Base-by-base conservation (phyloP, 92 coral and sea anemone species). In the Heteractis magnifica region DNA sequence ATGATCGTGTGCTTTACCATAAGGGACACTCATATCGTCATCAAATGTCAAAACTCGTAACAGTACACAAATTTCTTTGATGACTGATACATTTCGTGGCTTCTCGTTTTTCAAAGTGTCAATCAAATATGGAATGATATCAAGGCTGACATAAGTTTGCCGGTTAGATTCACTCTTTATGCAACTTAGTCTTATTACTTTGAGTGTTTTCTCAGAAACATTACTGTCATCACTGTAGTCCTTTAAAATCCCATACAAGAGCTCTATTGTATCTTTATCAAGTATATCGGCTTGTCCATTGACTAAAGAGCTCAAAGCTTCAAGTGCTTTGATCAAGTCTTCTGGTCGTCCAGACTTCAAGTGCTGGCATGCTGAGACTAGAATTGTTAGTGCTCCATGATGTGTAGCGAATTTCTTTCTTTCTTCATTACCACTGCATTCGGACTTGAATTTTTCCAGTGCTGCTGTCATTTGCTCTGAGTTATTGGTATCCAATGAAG, bases 1-100 rank as follows among this genome's bases (percentile, higher is more conserved):
- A 76, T 93, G 94, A n/a, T 93, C 98, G 44, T 93, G 98, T 1
- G 98, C 98, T 52, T 93, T 93, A 7, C 98, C 98, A 77, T 84
- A 93, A 16, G 98, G 91, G 52, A 93, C 95, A 79, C 92, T 89
- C 98, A 93, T 93, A 81, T 93, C 98, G 68, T 93, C 95, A 73
- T 93, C 98, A 80, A 93, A 93, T 56, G 95, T 93, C 79, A 93
- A 75, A 26, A 91, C 95, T 10, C 95, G 93, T 62, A 93, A 52
- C 51, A 92, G 84, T n/a, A 82, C 51, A 85, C 98, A 93, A 3
- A 84, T 89, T 82, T 90, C 98, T 81, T 83, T 87, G 14, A 75
- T 52, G 60, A 93, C 65, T 44, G 81, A 72, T 8, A 20, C 26
- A 20, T 55, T 10, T 26, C 87, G 86, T 12, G 90, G 72, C 82